Evolutionary conservation across 2,113 vertebrate genomes (phyloP), one percentile per base, ranked within the genome.

Genomic region (Melanostigma gelatinosum): DNA sequence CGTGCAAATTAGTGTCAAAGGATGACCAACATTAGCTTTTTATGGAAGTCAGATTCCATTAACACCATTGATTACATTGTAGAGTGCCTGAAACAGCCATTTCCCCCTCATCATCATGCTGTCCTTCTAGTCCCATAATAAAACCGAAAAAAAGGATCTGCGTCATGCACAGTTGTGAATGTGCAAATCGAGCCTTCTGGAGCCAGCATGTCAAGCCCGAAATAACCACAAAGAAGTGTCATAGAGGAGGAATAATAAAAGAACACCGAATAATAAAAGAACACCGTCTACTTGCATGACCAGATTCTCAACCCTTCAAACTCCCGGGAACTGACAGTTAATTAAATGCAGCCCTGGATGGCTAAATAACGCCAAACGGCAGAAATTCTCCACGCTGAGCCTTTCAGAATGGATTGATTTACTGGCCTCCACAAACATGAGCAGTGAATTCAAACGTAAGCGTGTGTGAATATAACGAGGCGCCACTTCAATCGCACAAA

Each of bases 1-100:
- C 29, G 44, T 86, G 75, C 73, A 87, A 87, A 90, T 87, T 70
- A 72, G 75, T 38, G 60, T 70, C 76, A 76, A 40, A 75, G 71
- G 76, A 79, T 75, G 77, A 85, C 79, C 77, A 75, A 80, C 85
- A 83, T 90, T 87, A 85, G 62, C 84, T 87, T 76, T 87, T 84
- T 83, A 85, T 82, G 71, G 68, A 79, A 70, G 83, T 82, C 75
- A 63, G 50, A 83, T 55, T 83, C 77, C 86, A 89, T 90, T 85
- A 88, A 48, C 61, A n/a, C 64, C 72, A 79, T 75, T 84, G 83
- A 86, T 86, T 54, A 64, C 40, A 81, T 68, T 69, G 60, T 63
- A 52, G 77, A 76, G 40, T n/a, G 42, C 57, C 70, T 79, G 46
- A 74, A 85, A 84, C 75, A 67, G 68, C 50, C 80, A 48, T 69